Base-by-base conservation (phyloP, 2,797 vertebrate species). In the Heteromormyrus szaboi region DNA sequence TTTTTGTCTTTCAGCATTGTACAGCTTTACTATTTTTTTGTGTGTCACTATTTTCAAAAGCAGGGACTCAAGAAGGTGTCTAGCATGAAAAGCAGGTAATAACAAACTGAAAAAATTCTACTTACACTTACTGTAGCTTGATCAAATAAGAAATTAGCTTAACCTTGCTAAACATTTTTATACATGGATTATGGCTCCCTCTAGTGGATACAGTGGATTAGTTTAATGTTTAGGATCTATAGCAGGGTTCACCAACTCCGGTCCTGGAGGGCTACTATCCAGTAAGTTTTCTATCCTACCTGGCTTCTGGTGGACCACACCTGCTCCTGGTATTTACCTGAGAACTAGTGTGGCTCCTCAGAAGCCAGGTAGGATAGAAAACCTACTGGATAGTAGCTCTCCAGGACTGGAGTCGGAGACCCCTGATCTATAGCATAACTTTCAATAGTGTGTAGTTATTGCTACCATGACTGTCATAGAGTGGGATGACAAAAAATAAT, bases 21-120 rank as follows among this genome's bases (percentile, higher is more conserved):
- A 79, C 46, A 91, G 88, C 90, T 84, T 59, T 68, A 56, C 33
- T 29, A 22, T 41, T 2, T 48, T 53, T 50, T 37, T 51, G 14
- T 72, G 33, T 22, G 41, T 41, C 25, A n/a, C 54, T 44, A 5
- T 76, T 76, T 79, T 79, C 22, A 25, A 29, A 72, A 46, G 37
- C 22, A 53, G 59, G 29, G 2, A 37, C 33, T 88, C 90, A 88
- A 84, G 17, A 89, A 92, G n/a, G 89, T 33, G 0, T 93, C 92
- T 88, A 50, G 88, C 41, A 76, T 86, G 7, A 92, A 91, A 2
- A 94, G 85, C 91, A 95, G 93, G 96, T 96, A 92, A 25, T 44
- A 51, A 12, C 48, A 33, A 7, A 44, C 17, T 41, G 9, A 65
- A 50, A 87, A 53, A 53, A 53, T 2, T 86, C 12, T 53, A 41